Evolutionary conservation across 1,140 invertebrate genomes (phyloP).

Genomic region (Anoplolepis gracilipes): DNA sequence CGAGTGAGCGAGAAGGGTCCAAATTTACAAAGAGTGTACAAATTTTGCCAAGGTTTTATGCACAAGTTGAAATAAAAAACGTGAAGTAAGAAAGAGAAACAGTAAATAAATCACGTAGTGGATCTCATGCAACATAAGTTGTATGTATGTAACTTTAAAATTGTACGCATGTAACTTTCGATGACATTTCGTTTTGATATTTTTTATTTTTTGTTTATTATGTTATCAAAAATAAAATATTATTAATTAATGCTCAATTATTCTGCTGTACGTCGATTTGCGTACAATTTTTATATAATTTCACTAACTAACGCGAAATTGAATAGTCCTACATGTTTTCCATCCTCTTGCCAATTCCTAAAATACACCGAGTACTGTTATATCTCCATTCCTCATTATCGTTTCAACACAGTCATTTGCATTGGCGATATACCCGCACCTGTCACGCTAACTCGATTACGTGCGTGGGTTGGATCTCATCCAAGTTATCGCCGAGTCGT

Average conservation of each 20-base stretch:
- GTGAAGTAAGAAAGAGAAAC: not conserved
- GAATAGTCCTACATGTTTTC: conserved; percentile 8
- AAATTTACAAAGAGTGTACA: conserved; percentile 6
- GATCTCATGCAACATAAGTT: not conserved
- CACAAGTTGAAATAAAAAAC: conserved; percentile 1
- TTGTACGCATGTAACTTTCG: no score
- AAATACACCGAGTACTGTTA: conserved; percentile 35
- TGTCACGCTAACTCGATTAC: conserved; percentile 58
- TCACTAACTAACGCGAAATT: conserved; percentile 57
- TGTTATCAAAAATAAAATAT: not conserved
- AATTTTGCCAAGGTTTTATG: conserved; percentile 9
- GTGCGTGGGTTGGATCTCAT: not conserved
- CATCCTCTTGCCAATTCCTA: not conserved
- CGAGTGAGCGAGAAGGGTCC: not conserved
- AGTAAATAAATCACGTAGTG: not conserved
- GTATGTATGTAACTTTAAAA: not conserved
- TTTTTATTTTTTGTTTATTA: not conserved
- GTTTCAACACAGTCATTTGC: conserved; percentile 60
- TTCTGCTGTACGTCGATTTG: conserved; percentile 9
- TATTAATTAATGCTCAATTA: not conserved
- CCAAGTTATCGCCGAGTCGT: conserved; percentile 32
- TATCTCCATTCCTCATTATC: conserved; percentile 72
- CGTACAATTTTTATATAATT: conserved; percentile 54
- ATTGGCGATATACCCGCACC: conserved; percentile 54
- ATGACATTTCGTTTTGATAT: not conserved